Percentiles rank a stretch among this genome's conserved stretches.
Evolutionary conservation across 2,888 invertebrate species (phyloP).

Genomic region (Quadroppia sp.): DNA sequence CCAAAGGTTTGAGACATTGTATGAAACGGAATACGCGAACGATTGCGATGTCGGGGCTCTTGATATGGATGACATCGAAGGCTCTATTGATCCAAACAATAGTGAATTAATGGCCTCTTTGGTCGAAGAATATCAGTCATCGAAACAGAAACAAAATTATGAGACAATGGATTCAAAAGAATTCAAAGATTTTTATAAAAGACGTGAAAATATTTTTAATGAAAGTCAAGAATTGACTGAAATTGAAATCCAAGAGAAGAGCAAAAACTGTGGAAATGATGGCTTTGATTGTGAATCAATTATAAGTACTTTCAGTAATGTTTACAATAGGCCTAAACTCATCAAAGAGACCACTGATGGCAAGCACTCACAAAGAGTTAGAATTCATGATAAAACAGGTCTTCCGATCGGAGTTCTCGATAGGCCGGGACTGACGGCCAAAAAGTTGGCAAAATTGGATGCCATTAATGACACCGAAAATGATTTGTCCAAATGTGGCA

Average conservation of each 20-base stretch:
- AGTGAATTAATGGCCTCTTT: slow-evolving; percentile 68
- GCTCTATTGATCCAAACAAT: slow-evolving; percentile 62
- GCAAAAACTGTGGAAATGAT: slow-evolving; percentile 50
- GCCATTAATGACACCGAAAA: neutral
- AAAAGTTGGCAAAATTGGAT: slow-evolving; percentile 40
- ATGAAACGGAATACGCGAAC: slow-evolving; percentile 64
- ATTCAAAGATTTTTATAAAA: slow-evolving; percentile 24
- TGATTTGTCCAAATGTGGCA: neutral
- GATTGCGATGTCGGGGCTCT: slow-evolving; percentile 82
- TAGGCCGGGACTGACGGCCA: slow-evolving; percentile 38
- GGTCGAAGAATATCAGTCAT: slow-evolving; percentile 69
- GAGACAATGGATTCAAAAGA: slow-evolving; percentile 36
- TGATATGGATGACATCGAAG: slow-evolving; percentile 86
- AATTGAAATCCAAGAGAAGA: slow-evolving; percentile 41
- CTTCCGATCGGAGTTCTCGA: slow-evolving; percentile 25
- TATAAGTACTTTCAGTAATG: slow-evolving; percentile 80
- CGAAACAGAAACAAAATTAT: slow-evolving; percentile 53
- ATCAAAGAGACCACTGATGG: slow-evolving; percentile 67
- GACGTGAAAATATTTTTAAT: neutral
- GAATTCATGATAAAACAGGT: slow-evolving; percentile 38
- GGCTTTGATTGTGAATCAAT: slow-evolving; percentile 91
- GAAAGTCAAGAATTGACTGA: slow-evolving; percentile 35
- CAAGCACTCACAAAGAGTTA: slow-evolving; percentile 44
- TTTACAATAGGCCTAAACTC: slow-evolving; percentile 85
- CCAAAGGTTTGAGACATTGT: slow-evolving; percentile 78